Evolutionary conservation across 2,888 invertebrate species (phyloP).

Genomic region (Perizoma flavofasciatum): DNA sequence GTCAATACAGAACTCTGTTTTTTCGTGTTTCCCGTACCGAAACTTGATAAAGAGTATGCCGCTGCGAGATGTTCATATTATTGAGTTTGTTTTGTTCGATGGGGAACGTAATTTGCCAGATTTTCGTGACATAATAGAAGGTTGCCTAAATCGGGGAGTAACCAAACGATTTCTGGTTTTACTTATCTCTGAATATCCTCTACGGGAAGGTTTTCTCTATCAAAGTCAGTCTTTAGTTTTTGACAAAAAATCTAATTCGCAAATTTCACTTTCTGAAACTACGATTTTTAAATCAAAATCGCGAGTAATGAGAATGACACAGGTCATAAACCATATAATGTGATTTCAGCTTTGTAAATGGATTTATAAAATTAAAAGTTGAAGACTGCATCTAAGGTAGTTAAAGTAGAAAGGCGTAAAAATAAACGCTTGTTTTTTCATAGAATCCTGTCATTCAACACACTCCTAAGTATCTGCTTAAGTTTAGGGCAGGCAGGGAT

Average conservation of each 20-base stretch:
- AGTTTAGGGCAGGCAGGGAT: too few species aligned
- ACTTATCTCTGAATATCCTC: slow-evolving; percentile 2
- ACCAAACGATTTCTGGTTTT: slow-evolving; percentile 24
- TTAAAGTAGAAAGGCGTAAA: too few species aligned
- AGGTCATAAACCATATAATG: too few species aligned
- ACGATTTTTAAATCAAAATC: too few species aligned
- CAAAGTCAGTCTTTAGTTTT: neutral
- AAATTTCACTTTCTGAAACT: neutral
- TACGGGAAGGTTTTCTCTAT: neutral
- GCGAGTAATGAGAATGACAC: too few species aligned
- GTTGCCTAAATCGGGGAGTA: slow-evolving; percentile 23
- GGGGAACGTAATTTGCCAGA: slow-evolving; percentile 36
- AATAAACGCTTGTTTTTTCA: too few species aligned
- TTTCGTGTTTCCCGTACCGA: slow-evolving; percentile 24
- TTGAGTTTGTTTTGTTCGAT: slow-evolving; percentile 44
- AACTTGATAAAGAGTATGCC: slow-evolving; percentile 20
- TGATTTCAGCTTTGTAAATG: neutral
- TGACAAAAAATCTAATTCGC: too few species aligned
- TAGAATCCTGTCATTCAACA: too few species aligned
- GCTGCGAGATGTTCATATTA: slow-evolving; percentile 48
- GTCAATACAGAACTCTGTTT: slow-evolving; percentile 24
- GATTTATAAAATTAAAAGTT: neutral
- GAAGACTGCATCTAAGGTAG: too few species aligned
- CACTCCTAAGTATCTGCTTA: too few species aligned
- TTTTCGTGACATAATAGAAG: slow-evolving; percentile 21